phyloP scores from a whole-genome alignment of 1,140 invertebrate species.

The Drosophila simulans region DNA sequence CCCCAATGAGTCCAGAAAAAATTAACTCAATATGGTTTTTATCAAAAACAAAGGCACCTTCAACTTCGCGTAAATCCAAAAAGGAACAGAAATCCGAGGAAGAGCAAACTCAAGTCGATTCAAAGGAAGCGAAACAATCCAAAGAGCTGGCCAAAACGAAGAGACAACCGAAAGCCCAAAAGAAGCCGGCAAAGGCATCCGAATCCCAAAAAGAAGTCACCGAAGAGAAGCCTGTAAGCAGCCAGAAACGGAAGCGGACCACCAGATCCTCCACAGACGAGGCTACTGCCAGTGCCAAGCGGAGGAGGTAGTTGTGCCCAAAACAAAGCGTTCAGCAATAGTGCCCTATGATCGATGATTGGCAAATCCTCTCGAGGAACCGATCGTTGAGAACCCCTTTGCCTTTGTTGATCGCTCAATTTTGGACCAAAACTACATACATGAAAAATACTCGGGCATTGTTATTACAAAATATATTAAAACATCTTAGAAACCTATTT shows the following conservation, averaged over 20 bases:
- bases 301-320: conserved; percentile 7
- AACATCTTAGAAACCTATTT: conserved; percentile 53
- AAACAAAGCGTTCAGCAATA: conserved; percentile 14
- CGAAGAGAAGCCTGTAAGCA: conserved; percentile 3
- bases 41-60: too few species aligned
- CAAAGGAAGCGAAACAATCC: neutral
- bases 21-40: neutral
- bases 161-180: neutral
- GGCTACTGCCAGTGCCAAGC: conserved; percentile 6
- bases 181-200: neutral
- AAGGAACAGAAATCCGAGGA: neutral
- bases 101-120: neutral
- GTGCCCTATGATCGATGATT: conserved; percentile 32
- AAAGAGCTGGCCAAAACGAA: neutral
- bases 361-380: conserved; percentile 37
- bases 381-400: conserved; percentile 10
- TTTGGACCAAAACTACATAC: neutral
- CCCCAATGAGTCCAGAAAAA: neutral
- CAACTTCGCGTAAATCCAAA: neutral
- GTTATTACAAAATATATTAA: conserved; percentile 48
- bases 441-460: conserved; percentile 18
- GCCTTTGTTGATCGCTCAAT: conserved; percentile 16
- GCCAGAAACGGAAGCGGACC: conserved; percentile 21
- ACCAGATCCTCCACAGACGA: conserved; percentile 5
- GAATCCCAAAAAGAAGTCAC: neutral